Evolutionary conservation across 2,113 vertebrate species (phyloP).

Genomic region (Propithecus coquereli): DNA sequence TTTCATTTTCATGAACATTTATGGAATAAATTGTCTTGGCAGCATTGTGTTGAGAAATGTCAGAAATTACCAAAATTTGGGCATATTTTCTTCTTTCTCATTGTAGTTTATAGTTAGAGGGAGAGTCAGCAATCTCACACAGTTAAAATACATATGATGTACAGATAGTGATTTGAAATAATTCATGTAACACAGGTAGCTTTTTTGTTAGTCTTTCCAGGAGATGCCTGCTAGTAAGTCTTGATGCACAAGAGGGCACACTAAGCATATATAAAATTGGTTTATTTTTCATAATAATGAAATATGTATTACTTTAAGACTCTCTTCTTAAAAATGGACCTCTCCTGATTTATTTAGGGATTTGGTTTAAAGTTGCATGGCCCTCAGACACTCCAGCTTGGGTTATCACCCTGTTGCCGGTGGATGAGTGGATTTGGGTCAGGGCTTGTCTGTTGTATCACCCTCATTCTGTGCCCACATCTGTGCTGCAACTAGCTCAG

Average conservation of each 20-base stretch:
- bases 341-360: neutral
- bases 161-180: neutral
- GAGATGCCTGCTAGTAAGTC: conserved; percentile 41
- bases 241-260: conserved; percentile 64
- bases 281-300: neutral
- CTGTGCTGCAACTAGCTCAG: neutral
- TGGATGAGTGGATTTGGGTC: neutral
- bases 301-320: neutral
- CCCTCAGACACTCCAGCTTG: neutral
- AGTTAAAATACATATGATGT: neutral
- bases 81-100: neutral
- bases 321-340: neutral
- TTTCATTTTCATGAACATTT: conserved; percentile 1
- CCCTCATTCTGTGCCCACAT: neutral
- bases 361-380: neutral
- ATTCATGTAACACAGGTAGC: neutral
- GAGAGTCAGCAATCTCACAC: neutral
- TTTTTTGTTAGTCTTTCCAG: neutral
- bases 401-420: neutral
- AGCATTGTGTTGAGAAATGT: neutral
- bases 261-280: neutral
- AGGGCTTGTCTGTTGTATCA: neutral
- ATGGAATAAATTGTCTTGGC: neutral
- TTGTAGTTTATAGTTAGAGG: neutral
- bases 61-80: neutral